These are phyloP conservation scores for Mystacornis crossleyi DNA, from an alignment of 2,113 vertebrate species.

Conservation along the genomic window DNA sequence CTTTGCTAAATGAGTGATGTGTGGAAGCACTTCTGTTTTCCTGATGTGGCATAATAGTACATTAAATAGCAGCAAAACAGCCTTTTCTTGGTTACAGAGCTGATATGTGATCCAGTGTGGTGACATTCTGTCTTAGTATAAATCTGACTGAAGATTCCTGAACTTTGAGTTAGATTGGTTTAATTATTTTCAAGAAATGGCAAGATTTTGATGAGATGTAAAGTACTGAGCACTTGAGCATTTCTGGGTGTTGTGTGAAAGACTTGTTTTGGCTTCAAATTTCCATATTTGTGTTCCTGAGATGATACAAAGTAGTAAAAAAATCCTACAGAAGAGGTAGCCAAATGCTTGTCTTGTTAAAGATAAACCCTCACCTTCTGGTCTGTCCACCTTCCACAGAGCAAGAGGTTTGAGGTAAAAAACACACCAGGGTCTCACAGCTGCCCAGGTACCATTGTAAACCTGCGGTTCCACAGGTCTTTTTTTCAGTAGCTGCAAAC, in stretches of 20 bases:
- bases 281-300: background rate
- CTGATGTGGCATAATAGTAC: background rate
- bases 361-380: background rate
- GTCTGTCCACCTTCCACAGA: background rate
- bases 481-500: background rate
- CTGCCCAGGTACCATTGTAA: background rate
- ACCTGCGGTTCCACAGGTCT: fast-evolving
- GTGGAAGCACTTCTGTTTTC: background rate
- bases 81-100: background rate
- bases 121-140: background rate
- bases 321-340: background rate
- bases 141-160: background rate
- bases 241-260: background rate
- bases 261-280: background rate
- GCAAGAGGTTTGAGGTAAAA: background rate
- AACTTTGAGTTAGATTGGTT: background rate
- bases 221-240: background rate
- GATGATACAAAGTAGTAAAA: background rate
- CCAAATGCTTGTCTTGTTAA: background rate
- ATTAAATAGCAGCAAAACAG: background rate
- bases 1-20: background rate
- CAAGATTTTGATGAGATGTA: background rate
- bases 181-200: background rate
- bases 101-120: background rate
- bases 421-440: background rate